Percentiles rank a stretch among this genome's conserved stretches.
These are phyloP conservation scores for Scaptomyza hsui DNA, from an alignment of 1,140 invertebrate genomes.

Conservation along the genomic window DNA sequence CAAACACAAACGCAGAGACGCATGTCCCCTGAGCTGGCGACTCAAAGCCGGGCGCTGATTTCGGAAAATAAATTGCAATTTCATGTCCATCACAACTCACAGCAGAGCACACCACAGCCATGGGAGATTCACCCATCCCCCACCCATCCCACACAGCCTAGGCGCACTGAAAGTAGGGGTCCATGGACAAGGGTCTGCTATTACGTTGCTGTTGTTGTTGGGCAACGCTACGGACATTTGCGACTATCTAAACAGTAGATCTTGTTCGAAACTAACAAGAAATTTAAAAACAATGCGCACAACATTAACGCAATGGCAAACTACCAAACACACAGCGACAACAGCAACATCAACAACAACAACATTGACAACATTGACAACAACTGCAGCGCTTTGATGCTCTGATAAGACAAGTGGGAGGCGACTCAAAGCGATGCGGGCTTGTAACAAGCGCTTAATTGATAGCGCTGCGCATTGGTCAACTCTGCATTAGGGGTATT, in stretches of 20 bases:
- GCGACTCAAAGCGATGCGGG: conserved; percentile 54
- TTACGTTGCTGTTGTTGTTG: conserved; percentile 1
- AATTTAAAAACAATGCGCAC: conserved; percentile 63
- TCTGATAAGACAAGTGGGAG: conserved; percentile 60
- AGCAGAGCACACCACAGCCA: conserved; percentile 22
- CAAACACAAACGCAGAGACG: conserved; percentile 16
- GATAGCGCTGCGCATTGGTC: conserved; percentile 41
- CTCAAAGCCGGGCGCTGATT: conserved; percentile 56
- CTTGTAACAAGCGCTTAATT: conserved; percentile 55
- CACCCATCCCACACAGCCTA: not conserved
- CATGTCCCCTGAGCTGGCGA: conserved; percentile 39
- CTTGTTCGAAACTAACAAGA: conserved; percentile 35
- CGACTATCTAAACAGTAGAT: conserved; percentile 56
- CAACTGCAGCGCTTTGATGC: conserved; percentile 50
- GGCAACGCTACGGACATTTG: conserved; percentile 35
- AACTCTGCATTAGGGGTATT: conserved; percentile 46
- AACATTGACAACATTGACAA: conserved; percentile 22
- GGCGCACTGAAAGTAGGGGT: not conserved
- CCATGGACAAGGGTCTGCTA: not conserved
- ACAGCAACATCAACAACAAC: conserved; percentile 15
- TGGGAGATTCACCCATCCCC: not conserved
- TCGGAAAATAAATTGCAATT: conserved; percentile 80
- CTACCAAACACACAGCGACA: conserved; percentile 5
- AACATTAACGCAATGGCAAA: conserved; percentile 58
- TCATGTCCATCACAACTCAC: conserved; percentile 76